Evolutionary conservation across 2,113 vertebrate species (phyloP).

Genomic region (Neodon shergylaensis): DNA sequence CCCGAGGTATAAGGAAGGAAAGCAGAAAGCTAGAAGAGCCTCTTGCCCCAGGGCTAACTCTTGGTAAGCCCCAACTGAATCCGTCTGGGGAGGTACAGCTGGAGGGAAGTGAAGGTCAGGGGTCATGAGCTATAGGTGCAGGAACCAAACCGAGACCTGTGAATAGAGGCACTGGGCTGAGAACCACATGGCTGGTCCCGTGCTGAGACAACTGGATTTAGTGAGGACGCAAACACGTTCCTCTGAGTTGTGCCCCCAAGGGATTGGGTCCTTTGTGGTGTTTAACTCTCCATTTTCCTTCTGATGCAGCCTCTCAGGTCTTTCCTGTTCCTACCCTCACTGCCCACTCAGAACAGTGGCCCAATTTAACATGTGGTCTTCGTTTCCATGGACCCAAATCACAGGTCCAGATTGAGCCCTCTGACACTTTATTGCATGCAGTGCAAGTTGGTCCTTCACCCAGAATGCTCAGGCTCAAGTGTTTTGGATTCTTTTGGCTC

Average conservation of each 20-base stretch:
- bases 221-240: background rate
- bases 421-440: background rate
- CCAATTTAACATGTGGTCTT: background rate
- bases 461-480: background rate
- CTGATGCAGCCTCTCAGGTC: background rate
- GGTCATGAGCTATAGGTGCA: background rate
- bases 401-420: too few relatives aligned
- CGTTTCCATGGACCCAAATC: background rate
- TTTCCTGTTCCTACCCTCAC: background rate
- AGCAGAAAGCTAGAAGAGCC: background rate
- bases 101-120: background rate
- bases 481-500: background rate
- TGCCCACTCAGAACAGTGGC: background rate
- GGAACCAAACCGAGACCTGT: too few relatives aligned
- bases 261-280: background rate
- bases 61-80: background rate
- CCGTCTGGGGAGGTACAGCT: background rate
- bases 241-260: background rate
- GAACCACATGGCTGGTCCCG: background rate
- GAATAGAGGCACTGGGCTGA: background rate
- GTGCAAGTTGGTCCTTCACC: background rate
- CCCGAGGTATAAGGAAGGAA: background rate
- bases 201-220: background rate
- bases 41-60: background rate
- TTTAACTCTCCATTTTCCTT: background rate